Evolutionary conservation across 2,113 vertebrate genomes (phyloP).

Genomic region (Podocnemis expansa): DNA sequence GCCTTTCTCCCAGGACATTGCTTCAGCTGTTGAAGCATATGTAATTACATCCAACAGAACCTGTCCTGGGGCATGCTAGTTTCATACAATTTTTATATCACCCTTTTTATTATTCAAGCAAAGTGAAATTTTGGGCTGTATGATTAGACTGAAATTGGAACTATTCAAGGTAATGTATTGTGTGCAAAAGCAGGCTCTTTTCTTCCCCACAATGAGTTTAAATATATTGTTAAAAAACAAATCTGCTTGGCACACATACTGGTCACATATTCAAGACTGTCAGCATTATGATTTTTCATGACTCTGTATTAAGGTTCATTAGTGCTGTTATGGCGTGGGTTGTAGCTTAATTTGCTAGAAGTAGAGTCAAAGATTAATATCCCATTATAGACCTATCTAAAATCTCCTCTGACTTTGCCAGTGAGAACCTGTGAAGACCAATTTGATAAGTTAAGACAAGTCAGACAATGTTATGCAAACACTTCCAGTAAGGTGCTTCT

Average conservation of each 20-base stretch:
- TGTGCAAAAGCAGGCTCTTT: conserved; percentile 59
- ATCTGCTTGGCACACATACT: conserved; percentile 19
- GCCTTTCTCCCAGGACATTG: conserved; percentile 71
- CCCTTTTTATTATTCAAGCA: conserved; percentile 81
- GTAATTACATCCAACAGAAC: conserved; percentile 79
- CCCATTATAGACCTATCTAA: conserved; percentile 22
- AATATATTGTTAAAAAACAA: conserved; percentile 10
- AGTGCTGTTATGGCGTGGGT: conserved; percentile 25
- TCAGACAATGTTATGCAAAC: conserved; percentile 8
- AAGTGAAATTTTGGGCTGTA: conserved; percentile 76
- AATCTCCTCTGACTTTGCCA: conserved; percentile 31
- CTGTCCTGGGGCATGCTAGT: conserved; percentile 75
- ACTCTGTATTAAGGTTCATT: conserved; percentile 36
- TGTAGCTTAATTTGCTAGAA: conserved; percentile 49
- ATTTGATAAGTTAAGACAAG: conserved; percentile 10
- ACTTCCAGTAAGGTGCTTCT: background rate
- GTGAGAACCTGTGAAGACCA: conserved; percentile 39
- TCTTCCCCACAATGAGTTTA: conserved; percentile 26
- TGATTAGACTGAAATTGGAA: conserved; percentile 79
- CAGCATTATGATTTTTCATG: conserved; percentile 32
- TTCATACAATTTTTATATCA: conserved; percentile 83
- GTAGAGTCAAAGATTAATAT: conserved; percentile 52
- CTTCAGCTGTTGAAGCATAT: conserved; percentile 79
- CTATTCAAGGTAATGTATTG: conserved; percentile 64
- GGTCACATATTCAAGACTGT: background rate